These are phyloP conservation scores for Uropsilus gracilis DNA, from an alignment of 2,113 vertebrate genomes.

Conservation along the genomic window DNA sequence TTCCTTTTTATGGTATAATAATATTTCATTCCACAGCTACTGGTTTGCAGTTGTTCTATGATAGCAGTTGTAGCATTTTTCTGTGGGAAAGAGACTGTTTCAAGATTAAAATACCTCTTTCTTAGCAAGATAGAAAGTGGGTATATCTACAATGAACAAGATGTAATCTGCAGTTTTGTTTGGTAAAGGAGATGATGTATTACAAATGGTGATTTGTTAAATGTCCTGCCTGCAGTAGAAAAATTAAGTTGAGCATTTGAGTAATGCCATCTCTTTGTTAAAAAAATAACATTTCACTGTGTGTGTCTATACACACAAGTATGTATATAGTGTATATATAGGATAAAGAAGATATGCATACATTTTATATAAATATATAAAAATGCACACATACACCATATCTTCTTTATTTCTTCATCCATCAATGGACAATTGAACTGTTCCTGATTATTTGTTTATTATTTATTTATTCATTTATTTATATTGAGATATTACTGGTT, in stretches of 20 bases:
- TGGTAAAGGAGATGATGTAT: neutral
- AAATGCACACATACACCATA: too few relatives aligned
- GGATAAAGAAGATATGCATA: too few relatives aligned
- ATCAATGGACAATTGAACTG: too few relatives aligned
- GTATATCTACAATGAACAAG: conserved; percentile 83
- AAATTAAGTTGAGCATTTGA: neutral
- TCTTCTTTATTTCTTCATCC: too few relatives aligned
- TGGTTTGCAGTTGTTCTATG: conserved; percentile 86
- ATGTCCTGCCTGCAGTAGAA: neutral
- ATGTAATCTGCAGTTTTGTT: neutral
- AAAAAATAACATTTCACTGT: too few relatives aligned
- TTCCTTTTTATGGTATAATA: too few relatives aligned
- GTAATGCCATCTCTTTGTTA: neutral
- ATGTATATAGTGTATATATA: too few relatives aligned
- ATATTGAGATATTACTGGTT: too few relatives aligned
- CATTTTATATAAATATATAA: too few relatives aligned
- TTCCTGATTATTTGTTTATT: too few relatives aligned
- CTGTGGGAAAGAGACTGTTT: conserved; percentile 89
- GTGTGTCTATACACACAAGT: too few relatives aligned
- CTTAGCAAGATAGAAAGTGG: conserved; percentile 75
- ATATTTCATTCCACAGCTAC: conserved; percentile 85
- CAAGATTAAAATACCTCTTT: conserved; percentile 74
- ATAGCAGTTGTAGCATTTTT: conserved; percentile 89
- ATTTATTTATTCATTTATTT: too few relatives aligned
- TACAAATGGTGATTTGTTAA: neutral